Evolutionary conservation across 1,140 invertebrate genomes (phyloP).

Genomic region (Euschistus heros): DNA sequence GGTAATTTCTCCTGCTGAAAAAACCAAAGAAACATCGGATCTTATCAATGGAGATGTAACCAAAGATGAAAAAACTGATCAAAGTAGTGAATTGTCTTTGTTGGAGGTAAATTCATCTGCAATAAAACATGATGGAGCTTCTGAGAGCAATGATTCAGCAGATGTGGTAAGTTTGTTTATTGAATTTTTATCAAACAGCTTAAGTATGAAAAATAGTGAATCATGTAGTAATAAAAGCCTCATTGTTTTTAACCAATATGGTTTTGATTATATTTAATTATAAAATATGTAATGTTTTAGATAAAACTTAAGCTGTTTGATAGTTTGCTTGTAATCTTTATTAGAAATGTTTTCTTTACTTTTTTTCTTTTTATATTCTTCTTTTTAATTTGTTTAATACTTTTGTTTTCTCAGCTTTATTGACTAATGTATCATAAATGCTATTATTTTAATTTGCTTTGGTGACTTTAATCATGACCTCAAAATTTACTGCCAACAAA

Average conservation of each 20-base stretch:
- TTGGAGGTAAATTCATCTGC: conserved; percentile 7
- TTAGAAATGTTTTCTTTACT: too few relatives aligned
- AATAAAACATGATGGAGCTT: not conserved
- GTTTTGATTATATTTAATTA: too few relatives aligned
- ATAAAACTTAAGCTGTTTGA: too few relatives aligned
- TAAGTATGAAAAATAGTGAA: too few relatives aligned
- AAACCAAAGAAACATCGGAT: not conserved
- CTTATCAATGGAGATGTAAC: conserved; percentile 2
- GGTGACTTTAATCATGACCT: too few relatives aligned
- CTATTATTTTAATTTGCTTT: too few relatives aligned
- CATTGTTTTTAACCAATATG: too few relatives aligned
- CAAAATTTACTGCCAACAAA: too few relatives aligned
- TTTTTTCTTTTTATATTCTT: too few relatives aligned
- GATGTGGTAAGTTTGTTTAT: conserved; percentile 3
- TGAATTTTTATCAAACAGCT: not conserved
- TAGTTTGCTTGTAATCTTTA: too few relatives aligned
- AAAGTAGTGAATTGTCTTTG: conserved; percentile 9
- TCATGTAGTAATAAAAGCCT: too few relatives aligned
- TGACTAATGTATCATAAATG: not conserved
- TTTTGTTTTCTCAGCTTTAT: conserved; percentile 14
- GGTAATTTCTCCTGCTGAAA: conserved; percentile 22
- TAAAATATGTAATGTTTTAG: too few relatives aligned
- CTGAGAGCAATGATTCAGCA: conserved; percentile 5
- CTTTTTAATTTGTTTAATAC: not conserved
- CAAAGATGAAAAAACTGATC: conserved; percentile 9